Evolutionary conservation across 2,113 vertebrate species (phyloP).

Genomic region (Seriola rivoliana): DNA sequence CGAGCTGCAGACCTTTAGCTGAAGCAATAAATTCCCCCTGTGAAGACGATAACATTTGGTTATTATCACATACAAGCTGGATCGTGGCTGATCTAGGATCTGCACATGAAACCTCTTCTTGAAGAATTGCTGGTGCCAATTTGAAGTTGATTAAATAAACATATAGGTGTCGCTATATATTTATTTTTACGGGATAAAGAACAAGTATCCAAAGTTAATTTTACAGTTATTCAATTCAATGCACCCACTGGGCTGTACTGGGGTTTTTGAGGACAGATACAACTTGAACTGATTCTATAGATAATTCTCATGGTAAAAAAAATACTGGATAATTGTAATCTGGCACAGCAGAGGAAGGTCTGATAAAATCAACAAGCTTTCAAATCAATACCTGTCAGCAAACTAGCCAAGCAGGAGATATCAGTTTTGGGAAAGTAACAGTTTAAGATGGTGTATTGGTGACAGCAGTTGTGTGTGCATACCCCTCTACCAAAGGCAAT

Average conservation of each 20-base stretch:
- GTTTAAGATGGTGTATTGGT: background rate
- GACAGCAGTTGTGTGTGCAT: slow-evolving; percentile 8
- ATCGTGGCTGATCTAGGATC: background rate
- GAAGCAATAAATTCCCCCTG: slow-evolving; percentile 92
- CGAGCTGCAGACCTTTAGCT: slow-evolving; percentile 82
- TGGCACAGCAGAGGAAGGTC: background rate
- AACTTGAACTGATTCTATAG: background rate
- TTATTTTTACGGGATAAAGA: no score
- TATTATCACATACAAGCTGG: background rate
- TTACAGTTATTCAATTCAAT: background rate
- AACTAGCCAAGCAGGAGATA: no score
- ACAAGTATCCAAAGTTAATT: background rate
- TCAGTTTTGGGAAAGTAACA: background rate
- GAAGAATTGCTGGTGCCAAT: background rate
- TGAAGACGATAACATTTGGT: background rate
- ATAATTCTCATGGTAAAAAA: background rate
- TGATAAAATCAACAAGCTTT: background rate
- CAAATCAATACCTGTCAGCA: background rate
- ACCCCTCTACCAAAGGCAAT: slow-evolving; percentile 90
- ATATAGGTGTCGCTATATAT: no score
- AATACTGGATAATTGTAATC: background rate
- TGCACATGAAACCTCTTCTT: background rate
- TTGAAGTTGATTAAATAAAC: background rate
- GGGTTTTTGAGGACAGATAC: background rate
- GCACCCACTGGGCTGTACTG: background rate